These are phyloP conservation scores for Ictidomys tridecemlineatus DNA, from an alignment of 2,113 vertebrate genomes.

Conservation along the genomic window DNA sequence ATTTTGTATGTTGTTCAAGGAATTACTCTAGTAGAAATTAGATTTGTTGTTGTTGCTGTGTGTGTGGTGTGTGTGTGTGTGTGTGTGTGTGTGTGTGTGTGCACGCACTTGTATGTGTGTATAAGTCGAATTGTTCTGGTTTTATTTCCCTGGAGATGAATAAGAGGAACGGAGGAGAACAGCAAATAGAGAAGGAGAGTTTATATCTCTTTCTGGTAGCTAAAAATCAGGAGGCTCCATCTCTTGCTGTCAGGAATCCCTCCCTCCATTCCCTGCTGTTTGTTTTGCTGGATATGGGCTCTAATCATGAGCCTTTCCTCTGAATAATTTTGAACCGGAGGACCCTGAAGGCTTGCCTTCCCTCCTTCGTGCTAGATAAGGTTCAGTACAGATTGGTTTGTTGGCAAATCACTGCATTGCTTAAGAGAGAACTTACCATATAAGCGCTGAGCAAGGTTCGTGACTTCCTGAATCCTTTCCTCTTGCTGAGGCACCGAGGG, in stretches of 20 bases:
- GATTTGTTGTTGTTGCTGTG: too few relatives aligned
- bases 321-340: neutral
- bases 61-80: neutral
- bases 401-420: neutral
- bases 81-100: neutral
- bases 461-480: conserved; percentile 92
- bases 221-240: neutral
- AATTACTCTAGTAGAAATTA: neutral
- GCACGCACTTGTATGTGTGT: neutral
- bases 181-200: neutral
- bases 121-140: neutral
- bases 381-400: neutral
- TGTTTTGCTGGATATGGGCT: neutral
- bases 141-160: neutral
- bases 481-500: conserved; percentile 94
- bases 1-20: neutral
- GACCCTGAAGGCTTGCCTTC: neutral
- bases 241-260: neutral
- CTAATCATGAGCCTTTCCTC: neutral
- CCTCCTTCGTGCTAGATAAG: neutral
- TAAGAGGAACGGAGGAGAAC: neutral
- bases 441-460: conserved; percentile 89
- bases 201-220: neutral
- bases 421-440: conserved; percentile 89
- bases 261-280: neutral